These are phyloP conservation scores for Theristicus caerulescens DNA, from an alignment of 2,113 vertebrate species.

Conservation along the genomic window DNA sequence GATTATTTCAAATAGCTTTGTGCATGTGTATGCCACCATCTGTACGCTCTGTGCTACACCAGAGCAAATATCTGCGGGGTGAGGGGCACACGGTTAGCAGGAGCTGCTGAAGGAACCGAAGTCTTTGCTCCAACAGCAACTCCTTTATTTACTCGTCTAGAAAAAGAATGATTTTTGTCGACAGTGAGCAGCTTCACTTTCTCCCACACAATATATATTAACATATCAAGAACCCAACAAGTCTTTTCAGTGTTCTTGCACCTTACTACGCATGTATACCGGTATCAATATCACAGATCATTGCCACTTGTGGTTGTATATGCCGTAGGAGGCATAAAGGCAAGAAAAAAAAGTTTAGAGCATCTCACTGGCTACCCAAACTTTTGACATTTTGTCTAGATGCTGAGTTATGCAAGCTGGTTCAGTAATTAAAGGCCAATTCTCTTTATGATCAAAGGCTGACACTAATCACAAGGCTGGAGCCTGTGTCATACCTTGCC, in stretches of 20 bases:
- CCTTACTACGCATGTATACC: fast-evolving
- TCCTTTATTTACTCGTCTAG: neutral
- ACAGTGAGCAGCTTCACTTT: neutral
- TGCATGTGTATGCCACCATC: neutral
- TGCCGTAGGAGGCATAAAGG: neutral
- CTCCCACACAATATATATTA: neutral
- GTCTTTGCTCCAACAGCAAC: neutral
- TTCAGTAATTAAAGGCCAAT: neutral
- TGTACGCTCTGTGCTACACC: neutral
- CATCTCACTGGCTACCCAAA: neutral
- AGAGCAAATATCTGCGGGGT: fast-evolving
- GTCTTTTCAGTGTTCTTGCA: neutral
- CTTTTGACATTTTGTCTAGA: neutral
- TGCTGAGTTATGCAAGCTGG: neutral
- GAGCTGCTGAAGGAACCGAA: neutral
- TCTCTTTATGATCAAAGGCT: neutral
- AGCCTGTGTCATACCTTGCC: neutral
- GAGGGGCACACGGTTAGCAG: fast-evolving
- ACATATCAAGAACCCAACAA: neutral
- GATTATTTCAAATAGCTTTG: neutral
- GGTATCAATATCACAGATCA: neutral
- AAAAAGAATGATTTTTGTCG: neutral
- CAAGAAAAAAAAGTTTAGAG: neutral
- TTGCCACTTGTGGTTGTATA: neutral
- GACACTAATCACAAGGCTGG: neutral